These are phyloP conservation scores for Acanthis flammea DNA, from an alignment of 2,797 vertebrate genomes.

Conservation along the genomic window DNA sequence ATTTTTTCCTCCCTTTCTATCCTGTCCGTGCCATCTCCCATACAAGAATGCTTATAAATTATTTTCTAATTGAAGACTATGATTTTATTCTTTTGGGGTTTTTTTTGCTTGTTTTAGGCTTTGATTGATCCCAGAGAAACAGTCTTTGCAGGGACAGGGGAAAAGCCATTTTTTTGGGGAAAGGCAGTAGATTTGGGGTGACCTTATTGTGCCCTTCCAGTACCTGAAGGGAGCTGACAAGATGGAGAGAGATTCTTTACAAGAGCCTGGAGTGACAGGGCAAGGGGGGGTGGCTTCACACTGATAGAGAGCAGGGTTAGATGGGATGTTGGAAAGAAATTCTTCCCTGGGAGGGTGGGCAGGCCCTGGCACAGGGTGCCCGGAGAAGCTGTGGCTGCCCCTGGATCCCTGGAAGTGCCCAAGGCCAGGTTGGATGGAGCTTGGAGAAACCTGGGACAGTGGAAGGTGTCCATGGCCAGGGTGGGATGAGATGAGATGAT, in stretches of 20 bases:
- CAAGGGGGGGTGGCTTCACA: not conserved
- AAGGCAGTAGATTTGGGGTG: not conserved
- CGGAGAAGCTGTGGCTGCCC: not conserved
- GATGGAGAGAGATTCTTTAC: not conserved
- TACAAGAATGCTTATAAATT: not conserved
- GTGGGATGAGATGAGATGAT: too few relatives aligned
- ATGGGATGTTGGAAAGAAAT: not conserved
- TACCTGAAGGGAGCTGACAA: not conserved
- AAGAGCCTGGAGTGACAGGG: not conserved
- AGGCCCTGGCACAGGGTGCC: not conserved
- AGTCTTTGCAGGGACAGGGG: not conserved
- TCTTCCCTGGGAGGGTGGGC: fast-evolving
- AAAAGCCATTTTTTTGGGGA: not conserved
- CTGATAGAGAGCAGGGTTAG: not conserved
- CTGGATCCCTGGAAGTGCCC: not conserved
- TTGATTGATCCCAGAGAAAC: not conserved
- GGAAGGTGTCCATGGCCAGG: not conserved
- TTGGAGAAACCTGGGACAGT: fast-evolving
- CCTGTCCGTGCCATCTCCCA: not conserved
- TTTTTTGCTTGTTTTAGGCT: not conserved
- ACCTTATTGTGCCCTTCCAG: not conserved
- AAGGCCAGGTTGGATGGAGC: fast-evolving
- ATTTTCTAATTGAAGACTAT: not conserved
- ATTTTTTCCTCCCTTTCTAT: not conserved
- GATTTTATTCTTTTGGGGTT: not conserved